Conservation (phyloP, 2,888 invertebrate species). For the Apoda limacodes region DNA sequence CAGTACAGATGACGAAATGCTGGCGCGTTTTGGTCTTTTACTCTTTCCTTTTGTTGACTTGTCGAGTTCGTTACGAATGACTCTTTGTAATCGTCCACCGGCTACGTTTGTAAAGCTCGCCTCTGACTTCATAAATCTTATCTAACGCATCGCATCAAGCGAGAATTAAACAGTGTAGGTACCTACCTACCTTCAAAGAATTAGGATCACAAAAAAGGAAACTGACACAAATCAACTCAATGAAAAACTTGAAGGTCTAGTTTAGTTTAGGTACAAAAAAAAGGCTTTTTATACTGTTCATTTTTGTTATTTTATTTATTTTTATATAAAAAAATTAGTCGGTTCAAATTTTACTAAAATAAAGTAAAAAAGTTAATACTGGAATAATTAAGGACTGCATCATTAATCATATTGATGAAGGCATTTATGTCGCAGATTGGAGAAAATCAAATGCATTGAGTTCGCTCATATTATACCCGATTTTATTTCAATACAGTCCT, state of each 20-base stretch:
- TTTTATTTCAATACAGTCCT: too few species aligned
- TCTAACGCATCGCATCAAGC: slow-evolving; percentile 49
- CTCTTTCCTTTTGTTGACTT: slow-evolving; percentile 57
- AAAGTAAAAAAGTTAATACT: too few species aligned
- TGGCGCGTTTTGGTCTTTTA: slow-evolving; percentile 52
- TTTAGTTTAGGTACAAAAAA: too few species aligned
- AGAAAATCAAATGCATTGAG: slow-evolving; percentile 1
- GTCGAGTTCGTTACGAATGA: slow-evolving; percentile 51
- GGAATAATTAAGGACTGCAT: too few species aligned
- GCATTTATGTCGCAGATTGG: slow-evolving; percentile 26
- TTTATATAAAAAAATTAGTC: too few species aligned
- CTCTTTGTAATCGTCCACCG: slow-evolving; percentile 54
- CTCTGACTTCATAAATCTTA: slow-evolving; percentile 55
- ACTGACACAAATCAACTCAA: too few species aligned
- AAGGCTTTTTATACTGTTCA: too few species aligned
- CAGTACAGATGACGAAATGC: slow-evolving; percentile 50
- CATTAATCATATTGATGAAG: slow-evolving; percentile 61
- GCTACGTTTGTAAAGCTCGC: slow-evolving; percentile 48
- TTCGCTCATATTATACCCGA: neutral
- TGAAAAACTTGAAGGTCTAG: too few species aligned
- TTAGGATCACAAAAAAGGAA: too few species aligned
- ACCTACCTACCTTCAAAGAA: slow-evolving; percentile 28
- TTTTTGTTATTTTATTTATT: too few species aligned
- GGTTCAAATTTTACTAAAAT: too few species aligned
- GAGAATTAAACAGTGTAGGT: slow-evolving; percentile 30